These are phyloP conservation scores for Xiphophorus couchianus DNA, from an alignment of 2,113 vertebrate species.

Conservation along the genomic window DNA sequence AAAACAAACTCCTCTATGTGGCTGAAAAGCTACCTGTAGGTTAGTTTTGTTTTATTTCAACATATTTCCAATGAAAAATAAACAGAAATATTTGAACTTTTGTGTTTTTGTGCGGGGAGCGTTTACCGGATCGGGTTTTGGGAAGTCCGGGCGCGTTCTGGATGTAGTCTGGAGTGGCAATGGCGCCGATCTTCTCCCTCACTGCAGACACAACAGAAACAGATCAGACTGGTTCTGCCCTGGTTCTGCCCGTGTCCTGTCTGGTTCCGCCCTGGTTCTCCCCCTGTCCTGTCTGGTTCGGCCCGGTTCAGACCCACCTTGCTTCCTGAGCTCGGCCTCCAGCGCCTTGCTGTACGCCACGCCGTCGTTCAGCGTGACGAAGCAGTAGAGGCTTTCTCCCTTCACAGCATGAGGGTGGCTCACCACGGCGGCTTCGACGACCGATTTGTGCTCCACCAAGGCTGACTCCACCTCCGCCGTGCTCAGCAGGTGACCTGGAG, in stretches of 20 bases:
- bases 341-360: constrained; percentile 81
- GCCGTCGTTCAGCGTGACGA: constrained; percentile 90
- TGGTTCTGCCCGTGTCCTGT: too few species aligned
- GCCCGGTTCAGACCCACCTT: constrained; percentile 77
- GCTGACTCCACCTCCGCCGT: constrained; percentile 97
- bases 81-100: too few species aligned
- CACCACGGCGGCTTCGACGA: constrained; percentile 92
- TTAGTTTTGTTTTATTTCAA: too few species aligned
- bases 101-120: too few species aligned
- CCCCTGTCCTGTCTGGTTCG: too few species aligned
- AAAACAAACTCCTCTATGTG: too few species aligned
- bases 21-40: too few species aligned
- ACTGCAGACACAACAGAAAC: constrained; percentile 74
- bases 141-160: constrained; percentile 94
- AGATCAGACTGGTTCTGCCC: not conserved
- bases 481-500: constrained; percentile 91
- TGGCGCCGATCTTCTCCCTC: constrained; percentile 95
- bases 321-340: constrained; percentile 86
- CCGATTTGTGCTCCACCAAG: constrained; percentile 84
- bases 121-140: constrained; percentile 94
- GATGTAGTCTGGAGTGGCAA: constrained; percentile 96
- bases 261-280: too few species aligned
- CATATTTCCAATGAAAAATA: too few species aligned
- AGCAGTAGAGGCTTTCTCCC: constrained; percentile 97
- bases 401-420: constrained; percentile 91